Evolutionary conservation across 2,888 invertebrate species (phyloP), one percentile per base, ranked within the genome.

Genomic region (Acronicta alni): DNA sequence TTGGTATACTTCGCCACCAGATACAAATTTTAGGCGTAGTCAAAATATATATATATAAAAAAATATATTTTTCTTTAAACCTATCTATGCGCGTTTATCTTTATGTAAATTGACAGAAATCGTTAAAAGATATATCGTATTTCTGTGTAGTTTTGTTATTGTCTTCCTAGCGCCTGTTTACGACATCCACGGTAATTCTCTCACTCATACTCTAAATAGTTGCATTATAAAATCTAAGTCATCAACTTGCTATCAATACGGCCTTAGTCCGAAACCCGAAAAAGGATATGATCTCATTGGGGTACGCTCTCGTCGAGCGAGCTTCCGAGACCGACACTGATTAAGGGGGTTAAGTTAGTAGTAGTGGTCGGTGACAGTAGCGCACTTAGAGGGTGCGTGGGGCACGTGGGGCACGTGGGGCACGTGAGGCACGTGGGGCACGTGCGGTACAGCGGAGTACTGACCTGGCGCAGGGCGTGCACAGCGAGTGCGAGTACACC

Each of bases 381-480:
- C n/a, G n/a, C n/a, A n/a, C n/a, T n/a, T n/a, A n/a, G n/a, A n/a
- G n/a, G n/a, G n/a, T n/a, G n/a, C n/a, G n/a, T n/a, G n/a, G n/a
- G n/a, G n/a, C n/a, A n/a, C n/a, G n/a, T n/a, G n/a, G n/a, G n/a
- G n/a, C n/a, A n/a, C n/a, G n/a, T n/a, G n/a, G n/a, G n/a, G n/a
- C n/a, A n/a, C n/a, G n/a, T n/a, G n/a, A n/a, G n/a, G n/a, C n/a
- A n/a, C n/a, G n/a, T n/a, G n/a, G n/a, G n/a, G n/a, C n/a, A n/a
- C n/a, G n/a, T n/a, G n/a, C n/a, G n/a, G n/a, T n/a, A n/a, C n/a
- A n/a, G 39, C 6, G 26, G 60, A 46, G 70, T 77, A 89, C 88
- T 93, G 93, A 96, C 96, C 96, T 96, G 77, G 96, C 95, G 86
- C 96, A 96, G 35, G 96, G 95, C 76, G 95, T 95, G 89, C 97